Conservation (phyloP, 2,113 vertebrate species). For the Callospermophilus lateralis region DNA sequence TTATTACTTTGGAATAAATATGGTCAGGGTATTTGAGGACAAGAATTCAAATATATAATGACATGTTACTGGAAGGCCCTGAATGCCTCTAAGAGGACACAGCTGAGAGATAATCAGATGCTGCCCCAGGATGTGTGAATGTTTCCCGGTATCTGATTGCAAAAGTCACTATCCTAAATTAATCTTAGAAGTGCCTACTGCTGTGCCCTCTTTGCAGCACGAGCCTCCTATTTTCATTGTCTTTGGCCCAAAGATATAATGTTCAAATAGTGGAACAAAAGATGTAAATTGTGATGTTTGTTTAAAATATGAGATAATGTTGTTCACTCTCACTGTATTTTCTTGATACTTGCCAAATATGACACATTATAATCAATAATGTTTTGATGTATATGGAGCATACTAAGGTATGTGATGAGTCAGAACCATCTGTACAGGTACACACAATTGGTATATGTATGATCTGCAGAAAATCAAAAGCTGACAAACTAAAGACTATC, state of each 20-base stretch:
- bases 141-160: constrained; percentile 3
- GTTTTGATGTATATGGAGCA: neutral
- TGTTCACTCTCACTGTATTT: neutral
- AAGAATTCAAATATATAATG: neutral
- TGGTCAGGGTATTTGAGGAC: neutral
- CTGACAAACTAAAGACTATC: neutral
- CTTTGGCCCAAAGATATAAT: constrained; percentile 28
- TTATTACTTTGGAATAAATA: neutral
- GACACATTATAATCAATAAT: neutral
- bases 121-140: neutral
- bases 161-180: constrained; percentile 45
- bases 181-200: constrained; percentile 41
- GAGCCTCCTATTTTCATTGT: constrained; percentile 16
- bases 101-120: constrained; percentile 16
- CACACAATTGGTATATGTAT: neutral
- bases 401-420: neutral
- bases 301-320: neutral
- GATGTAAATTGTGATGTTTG: neutral
- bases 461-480: neutral
- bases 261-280: neutral
- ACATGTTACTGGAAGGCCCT: neutral
- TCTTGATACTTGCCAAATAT: neutral
- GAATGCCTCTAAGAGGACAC: neutral
- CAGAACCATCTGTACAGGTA: neutral
- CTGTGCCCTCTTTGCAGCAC: neutral